Evolutionary conservation across 1,140 invertebrate species (phyloP), one percentile per base, ranked within the genome.

Genomic region (Eumeta japonica): DNA sequence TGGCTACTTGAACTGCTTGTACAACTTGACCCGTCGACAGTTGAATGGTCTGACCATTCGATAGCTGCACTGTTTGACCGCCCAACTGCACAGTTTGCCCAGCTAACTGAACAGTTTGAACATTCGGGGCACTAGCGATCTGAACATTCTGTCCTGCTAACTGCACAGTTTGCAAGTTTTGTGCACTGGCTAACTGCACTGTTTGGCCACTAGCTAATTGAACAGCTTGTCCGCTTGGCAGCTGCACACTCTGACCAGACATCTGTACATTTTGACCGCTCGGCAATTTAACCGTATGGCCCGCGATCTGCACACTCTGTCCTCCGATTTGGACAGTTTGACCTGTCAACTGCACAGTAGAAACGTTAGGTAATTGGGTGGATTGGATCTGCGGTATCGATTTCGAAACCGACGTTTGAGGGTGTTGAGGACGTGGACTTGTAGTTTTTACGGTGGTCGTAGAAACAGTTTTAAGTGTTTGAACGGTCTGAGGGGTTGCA

Each of bases 211-310:
- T 48, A 2, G 65, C 51, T 18, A 71, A 45, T 38, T 67, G 63
- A 7, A 71, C 57, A 0, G 66, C 61, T 18, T 71, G 66, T 10
- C 66, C 62, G 20, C 52, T 61, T 2, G 64, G 58, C 17, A 73
- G 58, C 13, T 65, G 12, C 9, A 62, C 59, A 39, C 53, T 60
- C 39, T 67, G 64, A 34, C 62, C 62, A n/a, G 65, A 59, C 1
- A 73, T 61, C 58, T 73, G 67, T 3, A 73, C 67, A 39, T 60
- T 70, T 37, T 72, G 67, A 3, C 67, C 67, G 18, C 64, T 67
- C 1, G 65, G 65, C 24, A 72, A 29, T 31, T 72, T 72, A 0
- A 72, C 65, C 0, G 67, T 68, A 29, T 72, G 67, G 4, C 65
- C 64, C 0, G 66, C 62, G 13, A 72, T 33, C 24, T 73, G 67